Evolutionary conservation across 2,888 invertebrate genomes (phyloP).

Genomic region (Noctua fimbriata): DNA sequence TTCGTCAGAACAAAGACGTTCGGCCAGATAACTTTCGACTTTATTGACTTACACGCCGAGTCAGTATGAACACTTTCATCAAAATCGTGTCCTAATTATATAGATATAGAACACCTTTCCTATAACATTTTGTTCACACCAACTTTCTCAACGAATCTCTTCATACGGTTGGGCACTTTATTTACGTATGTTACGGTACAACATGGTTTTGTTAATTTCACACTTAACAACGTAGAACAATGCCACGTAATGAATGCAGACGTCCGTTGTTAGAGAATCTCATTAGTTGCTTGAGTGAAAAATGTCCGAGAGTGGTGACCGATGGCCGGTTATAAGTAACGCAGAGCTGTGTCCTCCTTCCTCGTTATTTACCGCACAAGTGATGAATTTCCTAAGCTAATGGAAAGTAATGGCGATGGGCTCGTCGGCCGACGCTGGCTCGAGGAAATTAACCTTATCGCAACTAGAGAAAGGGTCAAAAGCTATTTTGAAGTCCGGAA

Average conservation of each 20-base stretch:
- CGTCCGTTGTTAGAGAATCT: slow-evolving; percentile 71
- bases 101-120: slow-evolving; percentile 24
- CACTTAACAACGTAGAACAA: slow-evolving; percentile 71
- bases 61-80: slow-evolving; percentile 16
- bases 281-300: slow-evolving; percentile 76
- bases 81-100: slow-evolving; percentile 39
- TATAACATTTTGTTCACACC: slow-evolving; percentile 21
- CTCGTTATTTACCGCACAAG: slow-evolving; percentile 67
- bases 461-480: slow-evolving; percentile 67
- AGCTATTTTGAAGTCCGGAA: slow-evolving; percentile 70
- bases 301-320: slow-evolving; percentile 74
- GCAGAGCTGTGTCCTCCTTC: slow-evolving; percentile 61
- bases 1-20: slow-evolving; percentile 17
- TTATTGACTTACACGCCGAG: slow-evolving; percentile 22
- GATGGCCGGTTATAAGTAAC: slow-evolving; percentile 74
- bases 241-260: slow-evolving; percentile 74
- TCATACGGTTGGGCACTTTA: slow-evolving; percentile 8
- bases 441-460: slow-evolving; percentile 75
- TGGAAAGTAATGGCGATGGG: slow-evolving; percentile 75
- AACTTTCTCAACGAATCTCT: slow-evolving; percentile 33
- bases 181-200: slow-evolving; percentile 40
- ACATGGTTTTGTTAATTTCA: slow-evolving; percentile 66
- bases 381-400: slow-evolving; percentile 76
- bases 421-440: slow-evolving; percentile 60
- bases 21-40: slow-evolving; percentile 9